A percentile compares a stretch with the other conserved stretches of the same genome.
Evolutionary conservation across 2,113 vertebrate species (phyloP).

Genomic region (Hylia prasina): DNA sequence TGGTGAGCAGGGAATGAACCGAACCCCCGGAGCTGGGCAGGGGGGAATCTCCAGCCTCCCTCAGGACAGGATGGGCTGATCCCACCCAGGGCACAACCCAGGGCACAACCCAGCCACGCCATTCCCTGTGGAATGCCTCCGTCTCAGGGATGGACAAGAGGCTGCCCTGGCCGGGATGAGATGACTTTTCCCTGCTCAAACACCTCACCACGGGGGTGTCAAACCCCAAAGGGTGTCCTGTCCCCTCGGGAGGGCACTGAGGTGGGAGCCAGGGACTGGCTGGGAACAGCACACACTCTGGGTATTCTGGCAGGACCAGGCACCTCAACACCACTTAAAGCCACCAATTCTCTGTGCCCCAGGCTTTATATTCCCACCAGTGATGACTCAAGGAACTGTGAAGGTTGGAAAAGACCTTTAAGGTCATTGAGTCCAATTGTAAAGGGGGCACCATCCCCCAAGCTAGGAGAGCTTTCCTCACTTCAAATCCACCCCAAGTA

Average conservation of each 20-base stretch:
- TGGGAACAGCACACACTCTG: not conserved
- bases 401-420: not conserved
- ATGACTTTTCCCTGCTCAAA: not conserved
- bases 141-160: fast-evolving
- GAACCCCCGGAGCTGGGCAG: fast-evolving
- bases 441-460: not conserved
- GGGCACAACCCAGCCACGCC: not conserved
- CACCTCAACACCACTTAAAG: not conserved
- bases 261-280: not conserved
- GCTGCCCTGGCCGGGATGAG: not conserved
- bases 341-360: not conserved
- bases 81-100: not conserved
- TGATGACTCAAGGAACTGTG: not conserved
- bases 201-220: not conserved
- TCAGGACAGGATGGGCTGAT: not conserved
- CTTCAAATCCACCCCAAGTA: not conserved
- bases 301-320: fast-evolving
- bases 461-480: not conserved
- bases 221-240: not conserved
- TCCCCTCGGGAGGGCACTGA: not conserved
- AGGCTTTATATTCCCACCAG: not conserved
- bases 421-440: not conserved
- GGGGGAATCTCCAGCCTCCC: fast-evolving
- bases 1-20: constrained; percentile 68
- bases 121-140: fast-evolving